Evolutionary conservation across 2,888 invertebrate species (phyloP).

Genomic region (Lycocerus yunnanus): DNA sequence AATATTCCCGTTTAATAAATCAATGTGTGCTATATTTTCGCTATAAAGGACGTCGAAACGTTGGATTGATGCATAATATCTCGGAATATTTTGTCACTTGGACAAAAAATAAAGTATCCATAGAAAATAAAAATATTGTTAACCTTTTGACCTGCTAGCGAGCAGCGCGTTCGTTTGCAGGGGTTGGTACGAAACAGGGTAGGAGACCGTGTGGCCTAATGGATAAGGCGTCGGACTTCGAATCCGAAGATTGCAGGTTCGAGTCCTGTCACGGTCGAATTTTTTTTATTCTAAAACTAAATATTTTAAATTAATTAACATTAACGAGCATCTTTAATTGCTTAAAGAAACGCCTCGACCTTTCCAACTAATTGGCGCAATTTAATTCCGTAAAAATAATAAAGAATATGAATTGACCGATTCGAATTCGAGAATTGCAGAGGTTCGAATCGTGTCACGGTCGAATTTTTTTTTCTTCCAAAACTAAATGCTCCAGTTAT

Average conservation of each 20-base stretch:
- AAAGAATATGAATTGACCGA: too few species aligned
- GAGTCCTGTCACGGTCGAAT: constrained; percentile 63
- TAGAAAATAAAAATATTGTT: background rate
- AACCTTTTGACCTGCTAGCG: background rate
- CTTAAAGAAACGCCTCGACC: too few species aligned
- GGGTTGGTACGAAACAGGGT: background rate
- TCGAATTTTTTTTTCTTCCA: too few species aligned
- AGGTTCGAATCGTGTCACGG: too few species aligned
- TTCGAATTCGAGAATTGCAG: too few species aligned
- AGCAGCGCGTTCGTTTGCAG: background rate
- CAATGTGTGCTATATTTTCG: background rate
- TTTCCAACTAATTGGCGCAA: too few species aligned
- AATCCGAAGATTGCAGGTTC: constrained; percentile 66
- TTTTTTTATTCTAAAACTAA: background rate
- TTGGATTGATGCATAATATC: background rate
- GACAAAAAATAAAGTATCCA: background rate
- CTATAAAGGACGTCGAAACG: background rate
- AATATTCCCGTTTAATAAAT: background rate
- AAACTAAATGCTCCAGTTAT: too few species aligned
- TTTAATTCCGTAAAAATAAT: too few species aligned
- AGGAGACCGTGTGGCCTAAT: constrained; percentile 67
- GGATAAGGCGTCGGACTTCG: constrained; percentile 71
- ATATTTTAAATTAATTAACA: background rate
- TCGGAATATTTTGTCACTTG: background rate
- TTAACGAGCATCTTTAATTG: too few species aligned